Evolutionary conservation across 2,113 vertebrate genomes (phyloP), one percentile per base, ranked within the genome.

Genomic region (Jacana jacana): DNA sequence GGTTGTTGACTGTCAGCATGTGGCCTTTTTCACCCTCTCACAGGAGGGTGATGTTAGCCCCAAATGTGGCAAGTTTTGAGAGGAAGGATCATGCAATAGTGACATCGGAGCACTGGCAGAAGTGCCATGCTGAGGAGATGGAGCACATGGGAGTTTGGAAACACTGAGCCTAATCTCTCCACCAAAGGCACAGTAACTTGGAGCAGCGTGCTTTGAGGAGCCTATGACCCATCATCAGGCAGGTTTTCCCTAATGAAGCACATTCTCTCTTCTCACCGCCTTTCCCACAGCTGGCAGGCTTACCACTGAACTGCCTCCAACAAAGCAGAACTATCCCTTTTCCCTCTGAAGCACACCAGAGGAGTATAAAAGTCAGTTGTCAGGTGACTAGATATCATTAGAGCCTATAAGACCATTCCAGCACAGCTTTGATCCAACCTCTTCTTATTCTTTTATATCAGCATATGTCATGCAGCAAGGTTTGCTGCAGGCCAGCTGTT

Each of bases 101-200:
- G 0, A 27, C 0, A 0, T 14, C n/a, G 28, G 28, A 90, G 27
- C n/a, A 9, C n/a, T 0, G 1, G 18, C 27, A 79, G 83, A 72
- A 27, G 20, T 2, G 2, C 20, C 13, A 3, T 14, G 25, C 33
- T 1, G 2, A 75, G 33, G 30, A 52, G 63, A 31, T 0, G 2
- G 24, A 40, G 28, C 1, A 2, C 1, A 0, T 8, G 16, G 39
- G 42, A 17, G 25, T 69, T 77, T 83, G 68, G 49, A 65, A 88
- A 81, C 37, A 17, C 31, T 73, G 76, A 30, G 6, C 57, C 33
- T 22, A 28, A 0, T 18, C 13, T 11, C 9, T 14, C 11, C 10
- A 35, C 12, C 44, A 25, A 0, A 1, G 3, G 63, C 54, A 55
- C 16, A 11, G 44, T 11, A 12, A 23, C 22, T 16, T 33, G 35